Conservation (phyloP, 1,140 invertebrate species). For the Ostrea denselamellosa region DNA sequence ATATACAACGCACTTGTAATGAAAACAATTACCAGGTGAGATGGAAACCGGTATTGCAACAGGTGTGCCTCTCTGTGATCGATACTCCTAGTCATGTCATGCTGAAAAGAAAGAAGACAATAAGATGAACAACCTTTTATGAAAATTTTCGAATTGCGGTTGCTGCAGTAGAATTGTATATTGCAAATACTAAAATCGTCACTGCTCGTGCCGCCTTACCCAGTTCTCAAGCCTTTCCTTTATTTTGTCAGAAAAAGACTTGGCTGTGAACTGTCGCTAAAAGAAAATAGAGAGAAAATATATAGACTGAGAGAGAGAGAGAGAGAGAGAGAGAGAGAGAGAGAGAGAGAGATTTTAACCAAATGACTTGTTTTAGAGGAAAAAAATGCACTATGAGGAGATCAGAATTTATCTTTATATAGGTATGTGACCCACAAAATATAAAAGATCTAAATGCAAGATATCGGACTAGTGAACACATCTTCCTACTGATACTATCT, state of each 20-base stretch:
- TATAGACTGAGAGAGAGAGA: background rate
- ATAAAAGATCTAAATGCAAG: no score
- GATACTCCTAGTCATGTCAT: background rate
- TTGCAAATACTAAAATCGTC: no score
- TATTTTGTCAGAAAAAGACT: conserved; percentile 3
- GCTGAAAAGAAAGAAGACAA: background rate
- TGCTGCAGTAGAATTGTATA: no score
- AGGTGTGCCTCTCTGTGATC: background rate
- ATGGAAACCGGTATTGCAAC: background rate
- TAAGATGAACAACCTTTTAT: background rate
- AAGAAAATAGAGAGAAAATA: background rate
- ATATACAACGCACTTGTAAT: background rate
- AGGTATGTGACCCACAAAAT: no score
- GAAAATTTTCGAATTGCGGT: no score
- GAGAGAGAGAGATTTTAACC: background rate
- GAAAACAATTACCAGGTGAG: conserved; percentile 4
- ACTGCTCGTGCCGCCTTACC: background rate
- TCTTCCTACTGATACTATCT: no score
- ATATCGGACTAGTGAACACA: no score
- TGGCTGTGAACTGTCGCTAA: background rate
- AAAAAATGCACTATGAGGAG: no score
- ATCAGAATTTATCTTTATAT: no score
- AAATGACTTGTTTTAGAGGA: no score
- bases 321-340: conserved; percentile 1
- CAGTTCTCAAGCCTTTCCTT: background rate